Evolutionary conservation across 2,113 vertebrate genomes (phyloP).

Genomic region (Camelus bactrianus): DNA sequence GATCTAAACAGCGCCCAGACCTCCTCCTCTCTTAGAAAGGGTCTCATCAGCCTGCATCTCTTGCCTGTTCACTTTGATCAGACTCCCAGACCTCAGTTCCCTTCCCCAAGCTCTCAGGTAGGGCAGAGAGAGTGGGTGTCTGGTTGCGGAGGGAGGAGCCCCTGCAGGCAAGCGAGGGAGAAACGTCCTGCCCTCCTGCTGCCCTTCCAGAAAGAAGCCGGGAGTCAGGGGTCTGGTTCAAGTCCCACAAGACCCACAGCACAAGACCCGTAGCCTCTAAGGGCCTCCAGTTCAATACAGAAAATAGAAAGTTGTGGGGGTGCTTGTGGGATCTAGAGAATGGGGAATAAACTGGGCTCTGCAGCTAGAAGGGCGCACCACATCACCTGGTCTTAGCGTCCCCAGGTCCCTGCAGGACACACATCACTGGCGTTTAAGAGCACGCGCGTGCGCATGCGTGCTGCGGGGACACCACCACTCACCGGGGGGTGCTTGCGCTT

Average conservation of each 20-base stretch:
- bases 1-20: not conserved
- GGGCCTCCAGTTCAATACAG: not conserved
- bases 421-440: too few species aligned
- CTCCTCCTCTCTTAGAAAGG: not conserved
- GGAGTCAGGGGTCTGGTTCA: not conserved
- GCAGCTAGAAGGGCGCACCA: not conserved
- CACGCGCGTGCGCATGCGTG: fast-evolving
- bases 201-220: not conserved
- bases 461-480: slow-evolving; percentile 81
- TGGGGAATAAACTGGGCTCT: not conserved
- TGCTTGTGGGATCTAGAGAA: not conserved
- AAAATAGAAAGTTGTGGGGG: not conserved
- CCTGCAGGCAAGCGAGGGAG: not conserved
- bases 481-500: slow-evolving; percentile 95
- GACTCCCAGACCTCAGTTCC: not conserved
- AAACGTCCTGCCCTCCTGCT: not conserved
- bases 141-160: not conserved
- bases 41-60: not conserved
- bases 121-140: not conserved
- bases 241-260: not conserved
- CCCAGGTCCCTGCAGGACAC: not conserved
- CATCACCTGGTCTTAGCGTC: not conserved
- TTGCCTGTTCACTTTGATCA: not conserved
- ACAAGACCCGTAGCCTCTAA: not conserved
- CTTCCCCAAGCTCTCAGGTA: not conserved